These are phyloP conservation scores for Homarus americanus DNA, from an alignment of 1,140 invertebrate genomes.

Conservation along the genomic window DNA sequence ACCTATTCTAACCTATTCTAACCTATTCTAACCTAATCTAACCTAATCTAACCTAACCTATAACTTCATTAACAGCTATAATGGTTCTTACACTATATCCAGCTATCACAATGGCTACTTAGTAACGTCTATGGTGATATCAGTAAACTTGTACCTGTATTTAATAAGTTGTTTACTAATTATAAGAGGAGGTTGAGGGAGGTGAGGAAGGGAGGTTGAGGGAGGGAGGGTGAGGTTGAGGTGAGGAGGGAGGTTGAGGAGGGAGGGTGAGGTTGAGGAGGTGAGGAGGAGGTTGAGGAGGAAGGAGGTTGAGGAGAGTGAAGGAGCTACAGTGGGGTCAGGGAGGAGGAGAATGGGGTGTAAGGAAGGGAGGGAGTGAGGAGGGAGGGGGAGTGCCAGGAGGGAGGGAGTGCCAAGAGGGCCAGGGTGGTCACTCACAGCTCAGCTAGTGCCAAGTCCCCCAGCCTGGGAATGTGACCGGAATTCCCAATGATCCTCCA, in stretches of 20 bases:
- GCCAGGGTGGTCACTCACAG: constrained; percentile 21
- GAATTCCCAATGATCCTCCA: constrained; percentile 42
- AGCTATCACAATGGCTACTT: too few species aligned
- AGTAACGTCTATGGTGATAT: too few species aligned
- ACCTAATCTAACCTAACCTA: too few species aligned
- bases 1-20: too few species aligned
- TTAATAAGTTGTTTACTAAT: too few species aligned
- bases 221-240: neutral
- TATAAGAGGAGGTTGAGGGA: too few species aligned
- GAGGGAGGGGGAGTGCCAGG: neutral
- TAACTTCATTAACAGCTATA: too few species aligned
- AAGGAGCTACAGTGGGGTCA: neutral
- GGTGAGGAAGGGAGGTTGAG: too few species aligned
- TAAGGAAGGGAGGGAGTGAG: neutral
- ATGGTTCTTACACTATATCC: too few species aligned
- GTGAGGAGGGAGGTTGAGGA: neutral
- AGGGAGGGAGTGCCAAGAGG: neutral
- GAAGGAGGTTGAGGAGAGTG: neutral
- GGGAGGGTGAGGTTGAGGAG: neutral
- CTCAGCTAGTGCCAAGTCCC: constrained; percentile 40
- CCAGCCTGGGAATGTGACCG: constrained; percentile 35
- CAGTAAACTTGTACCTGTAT: too few species aligned
- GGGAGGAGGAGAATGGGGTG: neutral
- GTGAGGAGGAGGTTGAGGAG: neutral
- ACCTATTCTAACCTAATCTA: too few species aligned